Base-by-base conservation (phyloP, 1,140 invertebrate genomes). In the Triops longicaudatus region DNA sequence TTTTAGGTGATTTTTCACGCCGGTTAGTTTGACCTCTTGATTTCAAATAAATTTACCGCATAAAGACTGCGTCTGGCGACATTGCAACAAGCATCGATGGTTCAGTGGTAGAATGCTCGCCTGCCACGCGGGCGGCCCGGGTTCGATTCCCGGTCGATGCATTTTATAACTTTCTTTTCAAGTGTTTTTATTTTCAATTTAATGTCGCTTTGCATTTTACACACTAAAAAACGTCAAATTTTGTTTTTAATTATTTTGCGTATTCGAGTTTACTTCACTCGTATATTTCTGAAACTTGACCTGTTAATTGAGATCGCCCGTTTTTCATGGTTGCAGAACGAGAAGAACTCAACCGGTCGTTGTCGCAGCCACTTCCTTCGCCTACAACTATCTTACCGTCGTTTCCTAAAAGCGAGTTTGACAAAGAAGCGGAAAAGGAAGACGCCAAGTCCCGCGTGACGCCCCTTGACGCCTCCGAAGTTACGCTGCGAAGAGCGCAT, bases 51-150 rank as follows among this genome's bases (percentile, higher is more conserved):
- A n/a, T n/a, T n/a, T n/a, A n/a, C n/a, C n/a, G n/a, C n/a, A n/a
- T n/a, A n/a, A n/a, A n/a, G n/a, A n/a, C n/a, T n/a, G n/a, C n/a
- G n/a, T n/a, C n/a, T n/a, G n/a, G n/a, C n/a, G n/a, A n/a, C n/a
- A n/a, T n/a, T n/a, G n/a, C n/a, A 44, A 4, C n/a, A 77, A 81
- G 86, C 87, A 87, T 87, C 90, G 90, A 90, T 93, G 91, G 91
- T 93, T 92, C 91, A 93, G 90, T 93, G 92, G 91, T 93, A 93
- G 91, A 93, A 93, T 93, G 90, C 91, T 93, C 91, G 91, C 91
- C 91, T 93, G 91, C 91, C 91, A 92, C 90, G 91, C 91, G 91
- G 90, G 91, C 89, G 91, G 88, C 90, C 91, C 91, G 91, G 91
- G 91, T 93, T 93, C 91, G 91, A 91, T 91, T 91, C 89, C 90